Evolutionary conservation across 1,140 invertebrate species (phyloP).

Genomic region (Lanistes nyassanus): DNA sequence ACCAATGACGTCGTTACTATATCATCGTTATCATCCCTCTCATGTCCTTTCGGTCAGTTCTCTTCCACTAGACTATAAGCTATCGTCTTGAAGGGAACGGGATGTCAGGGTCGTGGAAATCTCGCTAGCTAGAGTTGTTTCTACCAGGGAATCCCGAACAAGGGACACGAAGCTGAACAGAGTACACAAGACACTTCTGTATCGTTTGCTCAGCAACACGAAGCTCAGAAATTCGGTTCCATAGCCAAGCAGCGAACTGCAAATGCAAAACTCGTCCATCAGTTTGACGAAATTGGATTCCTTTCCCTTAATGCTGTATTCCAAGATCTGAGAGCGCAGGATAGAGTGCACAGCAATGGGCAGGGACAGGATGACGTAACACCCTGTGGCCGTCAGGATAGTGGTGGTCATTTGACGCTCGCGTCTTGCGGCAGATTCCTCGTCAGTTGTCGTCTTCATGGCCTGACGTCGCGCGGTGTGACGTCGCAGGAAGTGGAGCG

Average conservation of each 20-base stretch:
- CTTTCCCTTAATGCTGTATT: not conserved
- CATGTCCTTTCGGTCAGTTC: too few relatives aligned
- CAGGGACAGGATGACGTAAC: not conserved
- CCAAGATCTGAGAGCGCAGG: not conserved
- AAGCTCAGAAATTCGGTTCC: not conserved
- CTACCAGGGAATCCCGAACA: too few relatives aligned
- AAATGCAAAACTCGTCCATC: not conserved
- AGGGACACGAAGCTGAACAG: too few relatives aligned
- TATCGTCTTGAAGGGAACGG: too few relatives aligned
- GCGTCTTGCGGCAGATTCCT: not conserved
- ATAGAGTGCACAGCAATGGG: conserved; percentile 1
- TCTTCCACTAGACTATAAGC: too few relatives aligned
- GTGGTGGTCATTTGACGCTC: conserved; percentile 1
- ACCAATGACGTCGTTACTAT: too few relatives aligned
- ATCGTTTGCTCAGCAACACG: not conserved
- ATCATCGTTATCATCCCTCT: too few relatives aligned
- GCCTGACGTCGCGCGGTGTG: not conserved
- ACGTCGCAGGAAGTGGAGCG: not conserved
- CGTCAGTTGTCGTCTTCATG: not conserved
- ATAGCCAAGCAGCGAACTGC: not conserved
- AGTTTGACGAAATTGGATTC: not conserved
- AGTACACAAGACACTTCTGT: too few relatives aligned
- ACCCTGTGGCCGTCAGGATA: not conserved
- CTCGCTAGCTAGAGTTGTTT: too few relatives aligned
- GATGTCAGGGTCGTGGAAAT: too few relatives aligned